A percentile compares a stretch with the other conserved stretches of the same genome.
These are phyloP conservation scores for Troilus luridus DNA, from an alignment of 2,888 invertebrate species.

Conservation along the genomic window DNA sequence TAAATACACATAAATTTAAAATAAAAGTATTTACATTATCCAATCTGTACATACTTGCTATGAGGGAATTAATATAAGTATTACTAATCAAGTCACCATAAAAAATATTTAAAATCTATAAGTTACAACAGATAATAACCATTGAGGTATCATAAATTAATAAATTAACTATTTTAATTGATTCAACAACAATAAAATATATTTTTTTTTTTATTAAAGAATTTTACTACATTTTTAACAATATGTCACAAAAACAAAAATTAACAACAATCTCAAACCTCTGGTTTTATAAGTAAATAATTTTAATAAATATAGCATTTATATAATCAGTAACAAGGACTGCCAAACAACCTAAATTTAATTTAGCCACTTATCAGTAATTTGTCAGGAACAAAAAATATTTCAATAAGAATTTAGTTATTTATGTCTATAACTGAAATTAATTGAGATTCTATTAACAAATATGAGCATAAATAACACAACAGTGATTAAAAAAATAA, in stretches of 20 bases:
- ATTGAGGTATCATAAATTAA: background rate
- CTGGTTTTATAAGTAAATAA: background rate
- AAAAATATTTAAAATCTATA: conserved; percentile 13
- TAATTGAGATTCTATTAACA: background rate
- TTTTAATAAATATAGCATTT: background rate
- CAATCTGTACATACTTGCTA: conserved; percentile 28
- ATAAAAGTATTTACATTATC: conserved; percentile 14
- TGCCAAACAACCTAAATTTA: background rate
- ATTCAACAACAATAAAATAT: background rate
- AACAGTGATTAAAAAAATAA: background rate
- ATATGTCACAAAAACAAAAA: background rate
- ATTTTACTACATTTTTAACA: background rate
- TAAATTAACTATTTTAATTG: background rate
- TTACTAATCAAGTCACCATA: background rate
- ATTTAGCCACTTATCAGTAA: background rate
- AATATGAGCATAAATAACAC: background rate
- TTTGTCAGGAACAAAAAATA: background rate
- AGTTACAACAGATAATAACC: background rate
- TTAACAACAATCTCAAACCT: background rate
- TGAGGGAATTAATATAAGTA: background rate
- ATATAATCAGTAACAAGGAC: background rate
- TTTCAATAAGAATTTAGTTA: background rate
- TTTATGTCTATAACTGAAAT: background rate
- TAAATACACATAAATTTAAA: background rate
- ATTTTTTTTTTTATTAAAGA: background rate